Evolutionary conservation across 2,797 vertebrate genomes (phyloP), one percentile per base, ranked within the genome.

Genomic region (Staurois parvus): DNA sequence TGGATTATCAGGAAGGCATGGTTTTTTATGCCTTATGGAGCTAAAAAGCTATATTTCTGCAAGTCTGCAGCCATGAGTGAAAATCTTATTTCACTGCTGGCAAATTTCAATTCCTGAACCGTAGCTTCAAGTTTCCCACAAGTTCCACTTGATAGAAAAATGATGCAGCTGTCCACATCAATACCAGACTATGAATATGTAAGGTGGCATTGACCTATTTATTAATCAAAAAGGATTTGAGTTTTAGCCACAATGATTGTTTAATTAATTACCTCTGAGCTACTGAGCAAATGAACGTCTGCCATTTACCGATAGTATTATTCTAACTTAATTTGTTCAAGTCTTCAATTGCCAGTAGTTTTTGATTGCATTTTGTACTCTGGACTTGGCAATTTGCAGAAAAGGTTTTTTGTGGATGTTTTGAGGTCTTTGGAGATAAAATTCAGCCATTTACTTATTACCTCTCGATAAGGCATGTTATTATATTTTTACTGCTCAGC

Each of bases 381-480:
- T 21, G 28, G 76, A 69, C 85, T n/a, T 32, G 76, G 73, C 72
- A 30, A 83, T 79, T 74, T 67, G 72, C 28, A 72, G 52, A 62
- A 40, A 19, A 28, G 52, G 70, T 11, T 62, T 66, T 67, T 72
- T 24, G 45, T 76, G 77, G 72, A 13, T 81, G 45, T 45, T 66
- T 30, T 11, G 45, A 72, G 85, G 69, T 26, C 34, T 74, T 79
- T 67, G 75, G 64, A 87, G 85, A 87, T 83, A 87, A 83, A 84
- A 75, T 79, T 30, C 81, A 69, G 76, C 81, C 77, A 87, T 84
- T 87, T 79, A 83, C 82, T 86, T 86, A 83, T 83, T 83, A 73
- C 42, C 68, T 34, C 45, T 32, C 69, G 76, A 79, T 87, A 83
- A 87, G 40, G 69, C 66, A 76, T 26, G 45, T 67, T 85, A 80